Conservation (phyloP, 2,888 invertebrate genomes). For the Hydropsyche betteni region DNA sequence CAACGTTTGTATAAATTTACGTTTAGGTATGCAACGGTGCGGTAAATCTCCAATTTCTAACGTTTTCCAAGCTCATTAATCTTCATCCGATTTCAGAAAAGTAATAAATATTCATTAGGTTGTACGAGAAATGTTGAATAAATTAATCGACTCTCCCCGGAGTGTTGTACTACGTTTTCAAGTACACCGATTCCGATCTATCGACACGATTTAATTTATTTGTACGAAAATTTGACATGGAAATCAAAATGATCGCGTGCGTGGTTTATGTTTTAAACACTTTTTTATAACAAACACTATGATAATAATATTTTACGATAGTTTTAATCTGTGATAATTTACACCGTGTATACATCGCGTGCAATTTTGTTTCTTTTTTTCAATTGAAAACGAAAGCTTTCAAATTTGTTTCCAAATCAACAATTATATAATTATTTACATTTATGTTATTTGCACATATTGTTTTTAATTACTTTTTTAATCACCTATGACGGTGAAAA, state of each 20-base stretch:
- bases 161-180: background rate
- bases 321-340: too few species aligned
- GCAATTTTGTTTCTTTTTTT: background rate
- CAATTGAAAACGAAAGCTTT: background rate
- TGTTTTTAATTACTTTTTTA: background rate
- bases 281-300: too few species aligned
- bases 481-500: conserved; percentile 3
- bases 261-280: too few species aligned
- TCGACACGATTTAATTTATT: too few species aligned
- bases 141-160: conserved; percentile 3
- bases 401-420: too few species aligned
- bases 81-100: conserved; percentile 3
- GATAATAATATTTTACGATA: too few species aligned
- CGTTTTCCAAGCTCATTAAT: conserved; percentile 15
- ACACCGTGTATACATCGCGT: background rate
- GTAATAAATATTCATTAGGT: conserved; percentile 20
- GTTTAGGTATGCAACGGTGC: background rate
- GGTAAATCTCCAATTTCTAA: conserved; percentile 18
- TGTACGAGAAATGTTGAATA: conserved; percentile 1
- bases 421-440: too few species aligned
- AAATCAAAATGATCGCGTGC: too few species aligned
- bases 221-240: too few species aligned
- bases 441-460: too few species aligned
- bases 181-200: background rate
- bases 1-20: too few species aligned